A percentile compares a stretch with the other conserved stretches of the same genome.
phyloP scores from a whole-genome alignment of 2,888 invertebrate species.

The Morinoia aosen region DNA sequence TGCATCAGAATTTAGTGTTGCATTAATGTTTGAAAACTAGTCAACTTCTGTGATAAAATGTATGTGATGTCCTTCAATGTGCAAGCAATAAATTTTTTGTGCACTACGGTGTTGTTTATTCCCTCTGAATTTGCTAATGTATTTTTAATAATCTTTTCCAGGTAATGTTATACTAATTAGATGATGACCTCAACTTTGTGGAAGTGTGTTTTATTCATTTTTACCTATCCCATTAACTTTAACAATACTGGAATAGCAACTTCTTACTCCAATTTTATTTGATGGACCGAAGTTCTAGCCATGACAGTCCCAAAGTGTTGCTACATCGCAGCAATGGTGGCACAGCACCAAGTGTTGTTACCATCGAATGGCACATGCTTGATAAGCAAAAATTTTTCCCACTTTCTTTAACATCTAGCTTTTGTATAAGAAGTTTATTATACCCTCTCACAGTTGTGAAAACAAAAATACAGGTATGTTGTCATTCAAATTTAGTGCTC shows the following conservation, averaged over 20 bases:
- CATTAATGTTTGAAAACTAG: not conserved
- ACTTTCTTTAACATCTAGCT: conserved; percentile 89
- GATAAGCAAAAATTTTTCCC: conserved; percentile 95
- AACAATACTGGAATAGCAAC: not conserved
- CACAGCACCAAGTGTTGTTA: conserved; percentile 70
- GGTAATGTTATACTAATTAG: not conserved
- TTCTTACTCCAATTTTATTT: not conserved
- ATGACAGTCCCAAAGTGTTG: not conserved
- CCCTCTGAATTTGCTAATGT: not conserved
- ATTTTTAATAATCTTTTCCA: not conserved
- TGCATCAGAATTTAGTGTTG: not conserved
- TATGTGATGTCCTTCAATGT: not conserved
- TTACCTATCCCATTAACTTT: not conserved
- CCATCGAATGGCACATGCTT: conserved; percentile 99
- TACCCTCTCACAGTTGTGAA: conserved; percentile 95
- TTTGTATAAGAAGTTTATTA: conserved; percentile 81
- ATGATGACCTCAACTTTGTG: not conserved
- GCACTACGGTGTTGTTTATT: not conserved
- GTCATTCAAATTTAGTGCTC: conserved; percentile 74
- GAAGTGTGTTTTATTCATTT: not conserved
- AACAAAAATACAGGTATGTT: conserved; percentile 81
- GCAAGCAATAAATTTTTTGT: not conserved
- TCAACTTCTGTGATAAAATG: not conserved
- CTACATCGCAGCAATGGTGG: not conserved
- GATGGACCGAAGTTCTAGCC: conserved; percentile 32